Evolutionary conservation across 2,113 vertebrate species (phyloP), one percentile per base, ranked within the genome.

Genomic region (Hystrix brachyura): DNA sequence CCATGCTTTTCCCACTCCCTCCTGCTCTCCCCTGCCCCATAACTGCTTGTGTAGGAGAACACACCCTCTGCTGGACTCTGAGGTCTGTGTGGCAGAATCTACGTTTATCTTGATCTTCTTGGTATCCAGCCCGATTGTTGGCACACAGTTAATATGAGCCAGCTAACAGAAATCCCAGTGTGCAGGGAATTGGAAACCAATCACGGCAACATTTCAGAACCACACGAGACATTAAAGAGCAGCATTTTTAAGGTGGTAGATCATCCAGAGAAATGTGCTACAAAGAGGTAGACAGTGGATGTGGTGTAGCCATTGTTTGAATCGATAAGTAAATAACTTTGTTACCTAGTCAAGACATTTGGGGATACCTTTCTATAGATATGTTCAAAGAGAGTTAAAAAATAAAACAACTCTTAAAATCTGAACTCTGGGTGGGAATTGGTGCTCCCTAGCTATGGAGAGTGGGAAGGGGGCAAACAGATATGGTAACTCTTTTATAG

Each of bases 1-100:
- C 10, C 13, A 7, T 0, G 12, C 2, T 19, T 14, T 59, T 3
- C 48, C 14, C 13, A 19, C 11, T 64, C 48, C 27, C n/a, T n/a
- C 27, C 8, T 3, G 32, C 17, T n/a, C 7, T 27, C 13, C 3
- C 15, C 57, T 17, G 51, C 65, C 2, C 15, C 13, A 1, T 23
- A 13, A 60, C 1, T 6, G 0, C 27, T 25, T 46, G 3, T 0
- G 48, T 27, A 23, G 59, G 57, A 25, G 55, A 32, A 53, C 43
- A 51, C 6, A n/a, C 14, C 67, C n/a, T 17, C 4, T 0, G 0
- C n/a, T 62, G 29, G 38, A 17, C 15, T 0, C 4, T 6, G 4
- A 32, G 65, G 25, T 55, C 53, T 8, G 2, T 0, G 14, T 5
- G 46, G 59, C 18, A n/a, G n/a, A 4, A 15, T 67, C n/a, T 23